phyloP scores from a whole-genome alignment of 2,797 vertebrate genomes.

The Aldrovandia affinis region DNA sequence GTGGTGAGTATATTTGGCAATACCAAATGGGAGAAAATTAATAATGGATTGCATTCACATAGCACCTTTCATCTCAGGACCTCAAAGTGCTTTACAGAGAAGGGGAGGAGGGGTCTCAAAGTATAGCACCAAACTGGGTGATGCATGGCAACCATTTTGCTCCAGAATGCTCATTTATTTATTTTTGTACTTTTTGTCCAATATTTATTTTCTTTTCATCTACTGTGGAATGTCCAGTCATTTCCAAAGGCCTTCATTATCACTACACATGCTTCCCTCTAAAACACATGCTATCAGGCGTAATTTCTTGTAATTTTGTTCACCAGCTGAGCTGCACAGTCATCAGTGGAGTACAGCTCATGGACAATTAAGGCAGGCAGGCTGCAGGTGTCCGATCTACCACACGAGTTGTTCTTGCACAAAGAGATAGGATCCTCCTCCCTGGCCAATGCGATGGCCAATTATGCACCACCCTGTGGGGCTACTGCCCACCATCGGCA shows the following conservation, averaged over 20 bases:
- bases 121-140: too few species aligned
- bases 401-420: not conserved
- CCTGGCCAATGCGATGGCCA: not conserved
- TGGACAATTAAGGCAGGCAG: not conserved
- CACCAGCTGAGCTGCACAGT: not conserved
- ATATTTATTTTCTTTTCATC: too few species aligned
- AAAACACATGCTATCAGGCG: not conserved
- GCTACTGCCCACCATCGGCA: too few species aligned
- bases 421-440: not conserved
- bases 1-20: too few species aligned
- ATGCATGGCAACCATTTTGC: too few species aligned
- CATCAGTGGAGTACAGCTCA: not conserved
- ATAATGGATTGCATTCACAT: too few species aligned
- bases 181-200: too few species aligned
- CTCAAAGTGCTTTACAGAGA: too few species aligned
- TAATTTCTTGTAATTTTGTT: not conserved
- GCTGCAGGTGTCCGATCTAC: not conserved
- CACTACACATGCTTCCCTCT: not conserved
- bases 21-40: too few species aligned
- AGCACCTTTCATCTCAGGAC: too few species aligned
- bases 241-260: not conserved
- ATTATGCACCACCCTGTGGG: not conserved
- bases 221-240: not conserved
- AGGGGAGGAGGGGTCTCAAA: too few species aligned
- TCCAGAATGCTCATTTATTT: too few species aligned